Percentiles rank a stretch among this genome's conserved stretches.
Conservation (phyloP, 1,140 invertebrate genomes). For the Pinna nobilis region DNA sequence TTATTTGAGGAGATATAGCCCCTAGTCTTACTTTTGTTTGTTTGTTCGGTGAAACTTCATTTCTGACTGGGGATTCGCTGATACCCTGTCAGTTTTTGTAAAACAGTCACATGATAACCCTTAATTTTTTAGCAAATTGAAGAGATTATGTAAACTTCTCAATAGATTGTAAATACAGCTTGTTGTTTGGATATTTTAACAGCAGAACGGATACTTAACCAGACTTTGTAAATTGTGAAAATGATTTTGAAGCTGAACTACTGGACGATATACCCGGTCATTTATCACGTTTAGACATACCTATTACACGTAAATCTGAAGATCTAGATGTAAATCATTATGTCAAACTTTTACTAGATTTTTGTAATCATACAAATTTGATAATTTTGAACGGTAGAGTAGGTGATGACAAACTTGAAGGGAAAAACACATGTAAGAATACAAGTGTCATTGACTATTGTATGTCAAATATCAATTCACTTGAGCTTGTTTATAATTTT, state of each 20-base stretch:
- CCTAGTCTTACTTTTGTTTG: too few species aligned
- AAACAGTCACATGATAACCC: too few species aligned
- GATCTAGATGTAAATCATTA: constrained; percentile 3
- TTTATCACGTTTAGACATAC: not conserved
- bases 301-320: not conserved
- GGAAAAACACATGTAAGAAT: constrained; percentile 16
- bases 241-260: not conserved
- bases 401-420: not conserved
- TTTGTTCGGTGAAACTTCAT: too few species aligned
- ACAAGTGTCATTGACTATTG: constrained; percentile 16
- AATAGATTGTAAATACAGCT: too few species aligned
- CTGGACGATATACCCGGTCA: not conserved
- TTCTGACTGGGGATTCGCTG: too few species aligned
- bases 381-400: not conserved
- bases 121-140: too few species aligned
- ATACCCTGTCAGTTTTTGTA: too few species aligned
- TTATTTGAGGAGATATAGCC: too few species aligned
- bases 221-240: constrained; percentile 7
- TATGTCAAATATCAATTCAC: not conserved
- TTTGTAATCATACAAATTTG: constrained; percentile 2
- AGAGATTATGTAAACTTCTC: too few species aligned
- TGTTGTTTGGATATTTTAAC: constrained; percentile 12
- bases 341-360: not conserved
- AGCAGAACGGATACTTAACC: not conserved
- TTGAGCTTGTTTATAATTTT: constrained; percentile 1